Percentiles rank a stretch among this genome's conserved stretches.
Conservation (phyloP, 2,888 invertebrate genomes). For the Spodoptera exigua region DNA sequence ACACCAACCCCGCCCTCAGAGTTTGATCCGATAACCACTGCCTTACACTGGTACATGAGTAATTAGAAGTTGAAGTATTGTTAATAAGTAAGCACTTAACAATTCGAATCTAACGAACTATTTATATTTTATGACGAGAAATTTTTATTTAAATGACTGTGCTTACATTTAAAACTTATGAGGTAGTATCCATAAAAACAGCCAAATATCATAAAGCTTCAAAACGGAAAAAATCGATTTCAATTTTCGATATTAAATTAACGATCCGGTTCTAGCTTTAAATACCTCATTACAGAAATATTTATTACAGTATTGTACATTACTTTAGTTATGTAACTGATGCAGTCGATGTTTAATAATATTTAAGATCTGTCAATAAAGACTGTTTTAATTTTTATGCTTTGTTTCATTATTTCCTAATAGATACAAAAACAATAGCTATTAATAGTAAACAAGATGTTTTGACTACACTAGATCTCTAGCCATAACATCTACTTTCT, state of each 20-base stretch:
- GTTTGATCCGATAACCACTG: slow-evolving; percentile 83
- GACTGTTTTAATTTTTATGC: slow-evolving; percentile 74
- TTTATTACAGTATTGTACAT: slow-evolving; percentile 78
- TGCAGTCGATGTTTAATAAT: slow-evolving; percentile 65
- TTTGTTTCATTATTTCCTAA: slow-evolving; percentile 47
- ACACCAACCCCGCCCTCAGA: slow-evolving; percentile 94
- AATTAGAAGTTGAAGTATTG: slow-evolving; percentile 36
- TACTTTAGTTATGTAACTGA: slow-evolving; percentile 62
- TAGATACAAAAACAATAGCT: too few species aligned
- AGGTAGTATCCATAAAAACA: slow-evolving; percentile 37
- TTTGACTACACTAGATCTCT: too few species aligned
- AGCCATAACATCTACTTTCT: too few species aligned
- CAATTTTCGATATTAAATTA: slow-evolving; percentile 42
- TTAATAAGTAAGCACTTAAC: slow-evolving; percentile 42
- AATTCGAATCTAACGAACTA: slow-evolving; percentile 33
- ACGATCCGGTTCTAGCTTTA: slow-evolving; percentile 55
- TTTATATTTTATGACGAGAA: slow-evolving; percentile 31
- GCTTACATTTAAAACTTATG: slow-evolving; percentile 39
- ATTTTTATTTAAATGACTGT: slow-evolving; percentile 16
- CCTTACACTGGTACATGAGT: slow-evolving; percentile 33
- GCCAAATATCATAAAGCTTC: slow-evolving; percentile 33
- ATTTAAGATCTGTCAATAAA: slow-evolving; percentile 82
- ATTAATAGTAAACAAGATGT: too few species aligned
- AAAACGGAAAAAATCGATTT: slow-evolving; percentile 33
- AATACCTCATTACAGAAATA: slow-evolving; percentile 64